Evolutionary conservation across 2,888 invertebrate genomes (phyloP).

Genomic region (Drosophila kanekoi): DNA sequence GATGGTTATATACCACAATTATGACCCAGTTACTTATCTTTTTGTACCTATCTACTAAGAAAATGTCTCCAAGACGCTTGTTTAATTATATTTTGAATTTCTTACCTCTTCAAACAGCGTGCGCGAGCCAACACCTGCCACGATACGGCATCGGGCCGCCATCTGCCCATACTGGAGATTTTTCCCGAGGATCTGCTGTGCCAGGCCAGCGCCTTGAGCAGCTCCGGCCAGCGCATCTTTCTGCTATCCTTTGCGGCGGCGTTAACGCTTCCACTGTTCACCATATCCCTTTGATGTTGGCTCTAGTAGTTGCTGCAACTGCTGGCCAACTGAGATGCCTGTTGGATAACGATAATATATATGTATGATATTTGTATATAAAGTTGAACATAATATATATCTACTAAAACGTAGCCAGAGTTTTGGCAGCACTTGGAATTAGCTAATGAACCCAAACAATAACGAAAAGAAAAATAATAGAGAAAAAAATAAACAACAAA

Average conservation of each 20-base stretch:
- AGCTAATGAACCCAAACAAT: constrained; percentile 61
- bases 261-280: constrained; percentile 78
- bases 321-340: constrained; percentile 33
- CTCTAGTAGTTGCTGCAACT: constrained; percentile 46
- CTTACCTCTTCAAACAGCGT: constrained; percentile 66
- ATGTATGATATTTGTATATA: constrained; percentile 74
- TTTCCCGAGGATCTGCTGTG: constrained; percentile 93
- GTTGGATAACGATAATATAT: constrained; percentile 14
- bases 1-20: background rate
- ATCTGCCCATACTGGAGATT: constrained; percentile 90
- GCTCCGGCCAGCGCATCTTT: constrained; percentile 86
- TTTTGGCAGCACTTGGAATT: constrained; percentile 66
- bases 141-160: constrained; percentile 88
- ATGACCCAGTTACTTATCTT: background rate
- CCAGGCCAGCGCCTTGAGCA: constrained; percentile 94
- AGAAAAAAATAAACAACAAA: constrained; percentile 55
- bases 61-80: background rate
- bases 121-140: constrained; percentile 90
- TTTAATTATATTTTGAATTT: background rate
- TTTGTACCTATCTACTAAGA: no score
- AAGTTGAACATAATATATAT: constrained; percentile 43
- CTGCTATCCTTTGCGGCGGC: constrained; percentile 82
- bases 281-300: constrained; percentile 82
- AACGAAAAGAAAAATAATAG: constrained; percentile 28
- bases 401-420: constrained; percentile 59